These are phyloP conservation scores for Potamarius usumacintae DNA, from an alignment of 2,113 vertebrate genomes.

Conservation along the genomic window DNA sequence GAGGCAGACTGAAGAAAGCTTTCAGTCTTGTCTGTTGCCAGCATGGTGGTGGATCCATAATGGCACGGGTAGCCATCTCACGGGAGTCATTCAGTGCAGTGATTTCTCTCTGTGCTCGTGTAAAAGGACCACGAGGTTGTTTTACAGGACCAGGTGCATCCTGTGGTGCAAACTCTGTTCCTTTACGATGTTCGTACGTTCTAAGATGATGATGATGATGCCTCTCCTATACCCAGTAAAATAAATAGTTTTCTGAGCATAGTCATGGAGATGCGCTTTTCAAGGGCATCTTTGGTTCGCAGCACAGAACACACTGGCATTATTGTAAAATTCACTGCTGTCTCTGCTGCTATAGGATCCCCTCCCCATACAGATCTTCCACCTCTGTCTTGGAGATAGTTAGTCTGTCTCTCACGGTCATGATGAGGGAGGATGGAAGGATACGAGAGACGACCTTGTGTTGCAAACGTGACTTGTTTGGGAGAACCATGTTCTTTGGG, in stretches of 20 bases:
- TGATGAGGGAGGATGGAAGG: background rate
- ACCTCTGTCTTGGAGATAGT: background rate
- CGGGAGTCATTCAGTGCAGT: slow-evolving; percentile 10
- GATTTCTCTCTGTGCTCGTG: background rate
- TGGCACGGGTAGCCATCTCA: background rate
- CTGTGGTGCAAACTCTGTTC: background rate
- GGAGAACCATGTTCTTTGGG: background rate
- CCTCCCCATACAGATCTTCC: background rate
- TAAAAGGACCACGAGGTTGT: background rate
- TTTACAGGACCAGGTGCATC: slow-evolving; percentile 17
- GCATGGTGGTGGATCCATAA: background rate
- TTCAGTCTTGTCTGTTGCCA: slow-evolving; percentile 17
- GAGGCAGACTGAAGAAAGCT: background rate
- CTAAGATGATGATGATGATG: background rate
- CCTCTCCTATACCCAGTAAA: background rate
- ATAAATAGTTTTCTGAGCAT: background rate
- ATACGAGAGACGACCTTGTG: background rate
- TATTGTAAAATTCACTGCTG: background rate
- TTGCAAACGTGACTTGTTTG: background rate
- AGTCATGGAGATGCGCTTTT: background rate
- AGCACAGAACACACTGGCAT: background rate
- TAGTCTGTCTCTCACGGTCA: background rate
- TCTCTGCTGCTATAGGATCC: background rate
- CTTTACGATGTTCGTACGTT: background rate
- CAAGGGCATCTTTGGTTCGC: background rate